phyloP scores from a whole-genome alignment of 2,797 vertebrate species.

The Aldrovandia affinis region DNA sequence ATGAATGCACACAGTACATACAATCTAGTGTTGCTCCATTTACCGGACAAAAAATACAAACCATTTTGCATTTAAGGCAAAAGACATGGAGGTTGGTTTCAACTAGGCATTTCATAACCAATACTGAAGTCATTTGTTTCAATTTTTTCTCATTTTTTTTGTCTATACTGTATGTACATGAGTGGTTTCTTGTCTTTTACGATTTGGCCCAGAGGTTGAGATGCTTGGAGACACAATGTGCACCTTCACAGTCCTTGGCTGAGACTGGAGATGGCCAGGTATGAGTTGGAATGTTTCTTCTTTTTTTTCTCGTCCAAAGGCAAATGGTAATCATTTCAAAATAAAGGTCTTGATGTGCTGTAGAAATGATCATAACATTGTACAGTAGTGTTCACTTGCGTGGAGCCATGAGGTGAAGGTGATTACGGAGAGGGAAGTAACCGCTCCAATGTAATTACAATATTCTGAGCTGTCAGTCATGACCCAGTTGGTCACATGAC shows the following conservation, averaged over 20 bases:
- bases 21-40: slow-evolving; percentile 62
- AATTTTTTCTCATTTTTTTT: not conserved
- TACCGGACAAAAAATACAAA: slow-evolving; percentile 79
- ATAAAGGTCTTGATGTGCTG: not conserved
- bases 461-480: not conserved
- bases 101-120: slow-evolving; percentile 83
- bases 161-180: not conserved
- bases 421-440: not conserved
- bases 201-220: slow-evolving; percentile 1
- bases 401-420: not conserved
- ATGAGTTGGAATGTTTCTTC: slow-evolving; percentile 43
- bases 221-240: slow-evolving; percentile 30
- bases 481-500: not conserved
- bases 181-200: not conserved
- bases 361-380: not conserved
- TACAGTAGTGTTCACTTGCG: not conserved
- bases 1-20: slow-evolving; percentile 72
- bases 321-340: not conserved
- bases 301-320: not conserved
- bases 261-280: slow-evolving; percentile 45
- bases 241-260: slow-evolving; percentile 51
- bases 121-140: not conserved
- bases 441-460: not conserved
- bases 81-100: slow-evolving; percentile 78
- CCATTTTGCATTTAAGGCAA: slow-evolving; percentile 88